These are phyloP conservation scores for Oceanodroma leucorhoa DNA, from an alignment of 2,797 vertebrate genomes.

Conservation along the genomic window DNA sequence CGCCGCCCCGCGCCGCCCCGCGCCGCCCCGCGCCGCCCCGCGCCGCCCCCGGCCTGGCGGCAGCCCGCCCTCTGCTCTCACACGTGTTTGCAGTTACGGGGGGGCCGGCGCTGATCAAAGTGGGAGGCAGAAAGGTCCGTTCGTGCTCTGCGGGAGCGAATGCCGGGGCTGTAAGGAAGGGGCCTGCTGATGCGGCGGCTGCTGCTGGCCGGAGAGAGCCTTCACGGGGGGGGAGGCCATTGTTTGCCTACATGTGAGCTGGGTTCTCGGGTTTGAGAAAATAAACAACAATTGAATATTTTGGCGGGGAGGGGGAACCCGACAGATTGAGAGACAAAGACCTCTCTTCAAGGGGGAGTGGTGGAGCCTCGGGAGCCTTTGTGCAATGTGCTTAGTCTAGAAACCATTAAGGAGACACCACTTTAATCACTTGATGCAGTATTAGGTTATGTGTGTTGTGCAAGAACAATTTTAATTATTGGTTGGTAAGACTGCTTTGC, in stretches of 20 bases:
- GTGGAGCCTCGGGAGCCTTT: not conserved
- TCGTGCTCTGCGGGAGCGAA: too few relatives aligned
- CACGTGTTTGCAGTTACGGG: too few relatives aligned
- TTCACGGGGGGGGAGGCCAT: rapidly evolving
- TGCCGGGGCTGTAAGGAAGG: rapidly evolving
- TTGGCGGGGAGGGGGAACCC: too few relatives aligned
- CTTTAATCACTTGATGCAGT: not conserved
- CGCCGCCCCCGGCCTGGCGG: not conserved
- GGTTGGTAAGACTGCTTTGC: not conserved
- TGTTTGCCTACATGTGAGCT: rapidly evolving
- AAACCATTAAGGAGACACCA: not conserved
- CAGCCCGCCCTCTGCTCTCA: not conserved
- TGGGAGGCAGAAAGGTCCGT: not conserved
- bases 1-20: too few relatives aligned
- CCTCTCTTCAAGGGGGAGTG: too few relatives aligned
- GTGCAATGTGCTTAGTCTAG: not conserved
- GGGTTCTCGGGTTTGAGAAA: not conserved
- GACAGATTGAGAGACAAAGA: not conserved
- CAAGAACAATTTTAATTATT: not conserved
- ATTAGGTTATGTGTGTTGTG: rapidly evolving
- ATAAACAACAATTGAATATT: not conserved
- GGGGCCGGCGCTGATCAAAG: too few relatives aligned
- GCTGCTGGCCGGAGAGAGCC: not conserved
- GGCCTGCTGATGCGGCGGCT: not conserved
- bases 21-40: too few relatives aligned